phyloP scores from a whole-genome alignment of 2,797 vertebrate genomes.

The Natrix natrix region DNA sequence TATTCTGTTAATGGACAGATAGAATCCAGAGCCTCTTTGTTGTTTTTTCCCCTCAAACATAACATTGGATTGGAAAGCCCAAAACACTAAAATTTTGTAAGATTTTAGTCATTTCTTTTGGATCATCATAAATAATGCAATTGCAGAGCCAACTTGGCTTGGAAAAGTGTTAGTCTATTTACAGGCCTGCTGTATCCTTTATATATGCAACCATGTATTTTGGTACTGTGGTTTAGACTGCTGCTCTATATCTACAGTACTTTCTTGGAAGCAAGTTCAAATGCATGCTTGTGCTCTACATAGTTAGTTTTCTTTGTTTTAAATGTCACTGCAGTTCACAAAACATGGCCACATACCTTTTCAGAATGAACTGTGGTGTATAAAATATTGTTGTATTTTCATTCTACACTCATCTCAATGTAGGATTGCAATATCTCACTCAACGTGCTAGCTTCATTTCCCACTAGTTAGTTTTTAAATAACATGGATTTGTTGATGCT shows the following conservation, averaged over 20 bases:
- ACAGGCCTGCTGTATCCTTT: neutral
- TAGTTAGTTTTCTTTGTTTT: neutral
- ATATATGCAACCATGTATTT: neutral
- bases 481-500: neutral
- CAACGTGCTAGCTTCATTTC: neutral
- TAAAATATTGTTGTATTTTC: neutral
- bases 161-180: neutral
- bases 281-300: neutral
- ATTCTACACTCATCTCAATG: neutral
- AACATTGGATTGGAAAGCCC: neutral
- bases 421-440: neutral
- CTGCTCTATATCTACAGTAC: neutral
- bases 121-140: neutral
- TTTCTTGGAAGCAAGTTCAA: neutral
- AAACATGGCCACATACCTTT: neutral
- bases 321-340: neutral
- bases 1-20: neutral
- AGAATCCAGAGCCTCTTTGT: neutral
- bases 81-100: neutral
- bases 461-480: neutral
- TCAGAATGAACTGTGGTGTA: neutral
- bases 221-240: neutral
- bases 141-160: neutral
- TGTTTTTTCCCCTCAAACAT: neutral
- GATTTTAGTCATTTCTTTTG: neutral